Base-by-base conservation (phyloP, 92 coral and sea anemone species). In the Paragorgia papillata region DNA sequence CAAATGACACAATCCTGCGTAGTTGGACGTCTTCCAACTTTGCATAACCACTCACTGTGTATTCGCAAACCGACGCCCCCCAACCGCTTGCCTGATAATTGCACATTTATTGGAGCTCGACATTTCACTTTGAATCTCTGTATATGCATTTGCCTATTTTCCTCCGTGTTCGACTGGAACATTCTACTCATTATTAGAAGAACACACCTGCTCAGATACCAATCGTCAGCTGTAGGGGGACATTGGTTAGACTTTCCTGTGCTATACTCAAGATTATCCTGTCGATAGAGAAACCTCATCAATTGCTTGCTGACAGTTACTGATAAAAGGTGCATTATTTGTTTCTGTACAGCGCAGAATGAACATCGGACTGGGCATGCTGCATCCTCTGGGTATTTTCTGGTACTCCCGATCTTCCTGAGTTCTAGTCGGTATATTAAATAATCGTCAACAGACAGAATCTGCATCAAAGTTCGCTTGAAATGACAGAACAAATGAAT, bases 161-260 rank as follows among this genome's bases (percentile, higher is more conserved):
- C 15, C 28, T 66, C 48, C 3, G 61, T 19, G 7, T 33, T 43
- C 46, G 12, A 26, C 62, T 40, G 53, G 73, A 66, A 34, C 68
- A 19, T 15, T 62, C 22, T 43, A 6, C 25, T 12, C 40, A 3
- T 62, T 39, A 62, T 34, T 62, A 43, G 15, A 27, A 62, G 21
- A 39, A 25, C 34, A 15, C 73, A 66, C 54, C 73, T 66, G 73
- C 43, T 32, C 5, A 20, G 73, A 66, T 66, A 66, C 9, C 31
- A 39, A 66, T 66, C 73, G 43, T 9, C 43, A 40, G 34, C 53
- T 66, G 53, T 66, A 66, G 53, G 43, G 10, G 6, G 10, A 37
- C 43, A 37, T 10, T 37, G 4, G 43, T 37, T 4, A 37, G 15
- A 40, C 32, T 54, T 62, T 1, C 40, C 43, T 9, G 43, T 40